Percentiles rank a stretch among this genome's conserved stretches.
Conservation (phyloP, 2,888 invertebrate species). For the Agrotis ipsilon region DNA sequence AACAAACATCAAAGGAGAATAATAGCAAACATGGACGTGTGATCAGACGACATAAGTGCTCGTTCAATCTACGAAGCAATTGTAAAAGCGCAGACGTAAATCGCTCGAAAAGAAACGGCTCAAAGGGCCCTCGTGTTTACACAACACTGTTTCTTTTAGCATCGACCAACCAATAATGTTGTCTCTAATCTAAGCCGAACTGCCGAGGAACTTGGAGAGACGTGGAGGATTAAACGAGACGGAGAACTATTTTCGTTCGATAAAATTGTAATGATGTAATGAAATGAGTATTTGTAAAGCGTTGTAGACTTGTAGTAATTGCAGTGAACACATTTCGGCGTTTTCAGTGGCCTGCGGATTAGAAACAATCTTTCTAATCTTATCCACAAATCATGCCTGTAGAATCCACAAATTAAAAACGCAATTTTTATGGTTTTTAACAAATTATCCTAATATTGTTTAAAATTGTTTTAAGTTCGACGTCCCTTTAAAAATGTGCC, state of each 20-base stretch:
- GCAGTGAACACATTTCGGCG: not conserved
- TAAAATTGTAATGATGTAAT: conserved; percentile 28
- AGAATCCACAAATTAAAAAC: not conserved
- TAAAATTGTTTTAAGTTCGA: not conserved
- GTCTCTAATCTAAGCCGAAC: conserved; percentile 56
- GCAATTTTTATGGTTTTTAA: no score
- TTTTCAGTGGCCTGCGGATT: not conserved
- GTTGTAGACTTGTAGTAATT: conserved; percentile 7
- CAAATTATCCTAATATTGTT: not conserved
- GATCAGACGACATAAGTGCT: conserved; percentile 67
- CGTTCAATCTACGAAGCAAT: conserved; percentile 73
- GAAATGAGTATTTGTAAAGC: conserved; percentile 21
- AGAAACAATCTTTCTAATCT: not conserved
- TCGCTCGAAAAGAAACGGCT: conserved; percentile 75
- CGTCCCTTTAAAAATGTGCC: not conserved
- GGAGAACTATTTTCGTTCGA: conserved; percentile 29
- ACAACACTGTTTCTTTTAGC: conserved; percentile 64
- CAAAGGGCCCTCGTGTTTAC: conserved; percentile 75
- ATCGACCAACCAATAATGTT: conserved; percentile 54
- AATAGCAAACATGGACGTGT: conserved; percentile 70
- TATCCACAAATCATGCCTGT: not conserved
- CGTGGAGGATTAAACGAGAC: conserved; percentile 47
- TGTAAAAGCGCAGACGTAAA: conserved; percentile 76
- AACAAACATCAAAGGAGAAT: conserved; percentile 69
- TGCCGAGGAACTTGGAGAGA: conserved; percentile 49